Percentiles rank a stretch among this genome's conserved stretches.
These are phyloP conservation scores for Bombus balteatus DNA, from an alignment of 1,140 invertebrate genomes.

Conservation along the genomic window DNA sequence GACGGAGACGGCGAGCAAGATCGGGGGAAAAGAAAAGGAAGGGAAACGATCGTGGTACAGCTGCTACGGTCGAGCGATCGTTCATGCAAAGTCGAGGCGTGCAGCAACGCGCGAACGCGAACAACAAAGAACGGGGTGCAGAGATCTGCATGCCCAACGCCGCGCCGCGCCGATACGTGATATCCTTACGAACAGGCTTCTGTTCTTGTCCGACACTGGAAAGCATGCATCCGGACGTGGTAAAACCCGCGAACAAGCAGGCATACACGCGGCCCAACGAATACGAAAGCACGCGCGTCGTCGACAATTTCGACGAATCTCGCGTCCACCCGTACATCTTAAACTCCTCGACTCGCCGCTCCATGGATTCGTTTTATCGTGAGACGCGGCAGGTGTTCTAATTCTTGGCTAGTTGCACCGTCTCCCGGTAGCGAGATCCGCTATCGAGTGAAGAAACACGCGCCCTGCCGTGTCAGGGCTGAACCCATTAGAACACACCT, in stretches of 20 bases:
- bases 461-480: background rate
- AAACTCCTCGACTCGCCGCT: too few species aligned
- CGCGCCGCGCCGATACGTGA: constrained; percentile 56
- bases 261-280: constrained; percentile 25
- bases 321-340: background rate
- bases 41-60: constrained; percentile 13
- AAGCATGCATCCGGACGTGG: constrained; percentile 8
- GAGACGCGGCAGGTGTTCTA: background rate
- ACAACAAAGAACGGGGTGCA: constrained; percentile 23
- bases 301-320: constrained; percentile 9
- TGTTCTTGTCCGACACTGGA: constrained; percentile 50
- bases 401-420: background rate
- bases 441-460: background rate
- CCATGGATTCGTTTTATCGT: too few species aligned
- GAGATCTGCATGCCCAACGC: constrained; percentile 56
- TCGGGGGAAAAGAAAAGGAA: background rate
- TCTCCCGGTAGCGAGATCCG: background rate
- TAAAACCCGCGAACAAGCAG: constrained; percentile 47
- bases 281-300: constrained; percentile 22
- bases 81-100: constrained; percentile 21
- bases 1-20: background rate
- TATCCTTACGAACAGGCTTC: constrained; percentile 52
- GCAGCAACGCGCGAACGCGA: constrained; percentile 9
- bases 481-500: background rate
- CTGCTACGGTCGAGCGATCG: constrained; percentile 4